These are phyloP conservation scores for Zhengitettix transpicula DNA, from an alignment of 2,888 invertebrate genomes.

Conservation along the genomic window DNA sequence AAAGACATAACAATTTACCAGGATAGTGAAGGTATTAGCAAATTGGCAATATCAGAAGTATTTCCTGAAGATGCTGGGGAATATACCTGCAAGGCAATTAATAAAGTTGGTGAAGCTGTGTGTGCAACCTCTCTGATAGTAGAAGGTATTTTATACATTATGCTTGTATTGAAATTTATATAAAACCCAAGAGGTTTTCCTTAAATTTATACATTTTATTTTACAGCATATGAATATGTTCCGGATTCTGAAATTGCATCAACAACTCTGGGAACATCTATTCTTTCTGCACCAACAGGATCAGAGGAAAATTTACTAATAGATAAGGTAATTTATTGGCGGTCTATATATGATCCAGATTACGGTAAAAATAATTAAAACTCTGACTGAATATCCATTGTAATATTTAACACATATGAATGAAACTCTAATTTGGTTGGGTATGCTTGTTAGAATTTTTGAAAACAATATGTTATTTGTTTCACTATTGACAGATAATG, in stretches of 20 bases:
- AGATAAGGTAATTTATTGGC: conserved; percentile 42
- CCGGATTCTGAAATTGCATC: conserved; percentile 70
- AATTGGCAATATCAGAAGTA: conserved; percentile 67
- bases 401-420: too few relatives aligned
- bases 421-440: too few relatives aligned
- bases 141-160: conserved; percentile 44
- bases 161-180: too few relatives aligned
- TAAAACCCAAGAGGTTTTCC: too few relatives aligned
- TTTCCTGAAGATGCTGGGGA: conserved; percentile 81
- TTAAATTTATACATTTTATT: background rate
- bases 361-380: conserved; percentile 1
- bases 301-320: conserved; percentile 73
- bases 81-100: conserved; percentile 68
- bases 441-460: too few relatives aligned
- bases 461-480: too few relatives aligned
- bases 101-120: conserved; percentile 65
- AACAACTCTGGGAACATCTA: conserved; percentile 25
- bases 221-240: conserved; percentile 79
- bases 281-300: conserved; percentile 40
- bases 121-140: conserved; percentile 61
- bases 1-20: conserved; percentile 61
- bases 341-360: conserved; percentile 14
- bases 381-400: too few relatives aligned
- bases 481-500: too few relatives aligned
- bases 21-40: conserved; percentile 61